Conservation (phyloP, 2,888 invertebrate species). For the Gisinianus flammeolus region DNA sequence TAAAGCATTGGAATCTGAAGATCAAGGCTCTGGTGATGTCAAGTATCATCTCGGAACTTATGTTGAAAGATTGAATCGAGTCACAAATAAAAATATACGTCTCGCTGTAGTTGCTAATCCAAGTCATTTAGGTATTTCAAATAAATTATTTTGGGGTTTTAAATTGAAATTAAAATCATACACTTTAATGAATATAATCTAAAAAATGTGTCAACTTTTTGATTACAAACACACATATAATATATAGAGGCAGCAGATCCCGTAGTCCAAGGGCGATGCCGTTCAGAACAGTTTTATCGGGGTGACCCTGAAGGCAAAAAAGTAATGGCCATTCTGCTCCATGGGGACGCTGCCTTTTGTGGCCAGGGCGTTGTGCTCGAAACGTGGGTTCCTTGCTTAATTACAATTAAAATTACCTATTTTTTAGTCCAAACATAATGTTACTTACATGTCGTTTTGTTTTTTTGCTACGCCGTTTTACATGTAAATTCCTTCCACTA, state of each 20-base stretch:
- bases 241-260: constrained; percentile 85
- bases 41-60: constrained; percentile 91
- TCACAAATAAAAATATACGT: constrained; percentile 89
- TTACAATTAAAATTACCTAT: too few relatives aligned
- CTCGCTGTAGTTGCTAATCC: constrained; percentile 90
- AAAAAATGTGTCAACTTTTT: neutral
- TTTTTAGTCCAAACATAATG: too few relatives aligned
- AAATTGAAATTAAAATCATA: too few relatives aligned
- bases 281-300: constrained; percentile 93
- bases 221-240: neutral
- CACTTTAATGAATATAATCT: too few relatives aligned
- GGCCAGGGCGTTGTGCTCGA: constrained; percentile 97
- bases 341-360: constrained; percentile 94
- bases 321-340: constrained; percentile 91
- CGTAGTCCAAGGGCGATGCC: constrained; percentile 91
- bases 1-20: constrained; percentile 88
- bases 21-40: constrained; percentile 86
- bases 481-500: too few relatives aligned
- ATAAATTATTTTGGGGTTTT: too few relatives aligned
- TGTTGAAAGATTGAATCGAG: constrained; percentile 88
- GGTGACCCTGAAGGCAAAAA: constrained; percentile 91
- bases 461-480: too few relatives aligned
- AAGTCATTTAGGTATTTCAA: constrained; percentile 71
- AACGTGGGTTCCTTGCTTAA: too few relatives aligned
- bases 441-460: too few relatives aligned